Percentiles rank a stretch among this genome's conserved stretches.
Evolutionary conservation across 2,888 invertebrate genomes (phyloP).

Genomic region (Chrysina gloriosa): DNA sequence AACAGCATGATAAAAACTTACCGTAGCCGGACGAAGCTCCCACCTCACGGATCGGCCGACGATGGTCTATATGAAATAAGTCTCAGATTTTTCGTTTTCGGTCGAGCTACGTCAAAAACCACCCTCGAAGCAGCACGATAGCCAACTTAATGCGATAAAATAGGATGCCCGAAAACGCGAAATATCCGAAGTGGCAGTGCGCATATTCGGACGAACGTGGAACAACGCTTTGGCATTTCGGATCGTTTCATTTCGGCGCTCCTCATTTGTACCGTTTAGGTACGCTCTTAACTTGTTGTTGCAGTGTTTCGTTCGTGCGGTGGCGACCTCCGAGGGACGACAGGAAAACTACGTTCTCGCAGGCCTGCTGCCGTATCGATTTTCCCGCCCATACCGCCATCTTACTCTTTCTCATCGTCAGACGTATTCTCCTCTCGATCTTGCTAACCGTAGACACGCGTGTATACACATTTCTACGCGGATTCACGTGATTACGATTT

Average conservation of each 20-base stretch:
- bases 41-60: constrained; percentile 10
- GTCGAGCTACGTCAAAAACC: constrained; percentile 51
- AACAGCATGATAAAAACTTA: constrained; percentile 50
- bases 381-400: constrained; percentile 62
- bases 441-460: constrained; percentile 11
- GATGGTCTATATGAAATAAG: constrained; percentile 52
- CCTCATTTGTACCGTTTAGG: constrained; percentile 42
- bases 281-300: constrained; percentile 52
- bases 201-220: constrained; percentile 57
- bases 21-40: constrained; percentile 41
- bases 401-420: constrained; percentile 61
- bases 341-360: constrained; percentile 38
- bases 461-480: not conserved
- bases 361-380: constrained; percentile 57
- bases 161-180: constrained; percentile 63
- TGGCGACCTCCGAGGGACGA: constrained; percentile 55
- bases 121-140: constrained; percentile 65
- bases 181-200: constrained; percentile 58
- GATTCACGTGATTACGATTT: not conserved
- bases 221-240: constrained; percentile 45
- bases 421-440: constrained; percentile 60
- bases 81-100: constrained; percentile 56
- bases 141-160: constrained; percentile 66
- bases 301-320: constrained; percentile 48
- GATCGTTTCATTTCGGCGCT: constrained; percentile 48